These are phyloP conservation scores for Penaeus monodon DNA, from an alignment of 2,888 invertebrate genomes.

Conservation along the genomic window DNA sequence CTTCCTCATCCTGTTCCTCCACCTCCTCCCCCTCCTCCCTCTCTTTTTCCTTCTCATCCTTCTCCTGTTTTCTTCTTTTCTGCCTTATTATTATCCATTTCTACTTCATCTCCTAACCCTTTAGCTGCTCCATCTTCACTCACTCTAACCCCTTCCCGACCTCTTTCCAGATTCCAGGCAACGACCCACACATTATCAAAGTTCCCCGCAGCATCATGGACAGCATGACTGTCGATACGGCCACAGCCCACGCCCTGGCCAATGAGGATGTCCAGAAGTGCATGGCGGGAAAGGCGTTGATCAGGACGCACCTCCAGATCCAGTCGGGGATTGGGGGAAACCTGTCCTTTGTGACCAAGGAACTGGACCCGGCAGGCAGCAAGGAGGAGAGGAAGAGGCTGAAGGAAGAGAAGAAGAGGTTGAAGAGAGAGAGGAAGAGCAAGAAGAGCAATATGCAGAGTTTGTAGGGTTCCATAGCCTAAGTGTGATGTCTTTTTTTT, in stretches of 20 bases:
- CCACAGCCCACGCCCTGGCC: neutral
- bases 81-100: neutral
- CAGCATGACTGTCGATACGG: slow-evolving; percentile 15
- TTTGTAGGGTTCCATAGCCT: neutral
- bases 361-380: neutral
- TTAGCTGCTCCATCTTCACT: slow-evolving; percentile 32
- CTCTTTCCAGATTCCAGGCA: slow-evolving; percentile 5
- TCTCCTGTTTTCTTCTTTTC: slow-evolving; percentile 49
- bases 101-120: slow-evolving; percentile 12
- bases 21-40: too few relatives aligned
- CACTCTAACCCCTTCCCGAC: too few relatives aligned
- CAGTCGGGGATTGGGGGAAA: slow-evolving; percentile 10
- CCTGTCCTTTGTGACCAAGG: neutral
- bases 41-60: too few relatives aligned
- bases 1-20: too few relatives aligned
- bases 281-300: slow-evolving; percentile 18
- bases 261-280: slow-evolving; percentile 17
- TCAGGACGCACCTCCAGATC: slow-evolving; percentile 21
- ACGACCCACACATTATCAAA: neutral
- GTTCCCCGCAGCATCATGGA: slow-evolving; percentile 32
- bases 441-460: slow-evolving; percentile 4
- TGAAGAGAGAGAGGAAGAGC: slow-evolving; percentile 18
- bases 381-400: slow-evolving; percentile 25
- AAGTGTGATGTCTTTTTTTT: neutral
- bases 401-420: slow-evolving; percentile 40